Evolutionary conservation across 2,113 vertebrate genomes (phyloP).

Genomic region (Cynoglossus semilaevis): DNA sequence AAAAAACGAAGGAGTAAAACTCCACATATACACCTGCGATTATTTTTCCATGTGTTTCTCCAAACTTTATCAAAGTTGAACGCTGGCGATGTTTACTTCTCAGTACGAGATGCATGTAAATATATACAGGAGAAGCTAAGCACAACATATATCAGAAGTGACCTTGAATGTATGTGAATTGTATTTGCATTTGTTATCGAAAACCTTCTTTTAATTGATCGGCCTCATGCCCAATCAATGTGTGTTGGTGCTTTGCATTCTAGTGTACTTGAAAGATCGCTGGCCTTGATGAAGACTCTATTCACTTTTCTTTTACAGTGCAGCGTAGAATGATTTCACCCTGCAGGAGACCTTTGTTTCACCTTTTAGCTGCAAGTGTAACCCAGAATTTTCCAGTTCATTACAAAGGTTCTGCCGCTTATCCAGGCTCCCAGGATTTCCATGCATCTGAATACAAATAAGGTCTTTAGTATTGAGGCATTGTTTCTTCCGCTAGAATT

Average conservation of each 20-base stretch:
- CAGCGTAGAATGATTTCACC: conserved; percentile 49
- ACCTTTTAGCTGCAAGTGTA: conserved; percentile 55
- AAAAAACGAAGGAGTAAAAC: background rate
- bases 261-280: conserved; percentile 37
- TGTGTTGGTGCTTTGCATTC: conserved; percentile 51
- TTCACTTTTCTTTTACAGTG: conserved; percentile 31
- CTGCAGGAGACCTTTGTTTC: conserved; percentile 49
- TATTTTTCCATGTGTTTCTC: too few species aligned
- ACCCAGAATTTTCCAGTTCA: conserved; percentile 52
- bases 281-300: conserved; percentile 45
- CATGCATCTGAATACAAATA: conserved; percentile 66
- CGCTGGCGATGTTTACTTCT: too few species aligned
- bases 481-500: conserved; percentile 19
- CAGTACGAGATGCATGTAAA: too few species aligned
- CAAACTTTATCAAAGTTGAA: too few species aligned
- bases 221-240: conserved; percentile 45
- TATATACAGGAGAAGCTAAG: background rate
- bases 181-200: conserved; percentile 56
- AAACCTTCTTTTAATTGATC: conserved; percentile 53
- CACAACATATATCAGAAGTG: conserved; percentile 5
- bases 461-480: conserved; percentile 35
- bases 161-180: conserved; percentile 53
- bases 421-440: conserved; percentile 45
- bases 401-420: conserved; percentile 33
- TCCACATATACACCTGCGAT: too few species aligned